Evolutionary conservation across 2,888 invertebrate species (phyloP).

Genomic region (Callinectes sapidus): DNA sequence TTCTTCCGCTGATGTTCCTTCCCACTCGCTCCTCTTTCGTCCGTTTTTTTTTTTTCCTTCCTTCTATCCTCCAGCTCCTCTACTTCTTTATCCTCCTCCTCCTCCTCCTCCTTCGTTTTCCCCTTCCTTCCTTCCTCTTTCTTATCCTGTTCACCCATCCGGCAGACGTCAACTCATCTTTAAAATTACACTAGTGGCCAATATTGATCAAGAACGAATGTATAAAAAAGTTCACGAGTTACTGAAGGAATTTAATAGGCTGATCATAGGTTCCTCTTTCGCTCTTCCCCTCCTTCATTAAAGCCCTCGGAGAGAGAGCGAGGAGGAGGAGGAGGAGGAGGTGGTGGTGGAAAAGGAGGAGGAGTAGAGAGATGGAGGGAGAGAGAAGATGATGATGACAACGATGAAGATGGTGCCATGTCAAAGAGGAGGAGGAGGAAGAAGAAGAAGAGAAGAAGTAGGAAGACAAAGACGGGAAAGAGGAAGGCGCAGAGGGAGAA

Average conservation of each 20-base stretch:
- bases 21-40: not conserved
- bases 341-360: no score
- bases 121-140: not conserved
- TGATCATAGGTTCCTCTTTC: conserved; percentile 15
- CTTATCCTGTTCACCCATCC: not conserved
- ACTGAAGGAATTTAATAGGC: conserved; percentile 31
- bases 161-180: not conserved
- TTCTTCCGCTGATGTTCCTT: not conserved
- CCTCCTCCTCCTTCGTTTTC: not conserved
- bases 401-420: not conserved
- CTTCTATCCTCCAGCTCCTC: not conserved
- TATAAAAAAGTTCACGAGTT: conserved; percentile 34
- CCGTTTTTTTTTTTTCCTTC: not conserved
- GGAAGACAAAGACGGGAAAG: not conserved
- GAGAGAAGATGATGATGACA: not conserved
- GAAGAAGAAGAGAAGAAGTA: not conserved
- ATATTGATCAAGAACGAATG: conserved; percentile 8
- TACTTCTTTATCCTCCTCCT: not conserved
- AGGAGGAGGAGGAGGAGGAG: not conserved
- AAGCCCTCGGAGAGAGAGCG: not conserved
- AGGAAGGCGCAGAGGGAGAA: not conserved
- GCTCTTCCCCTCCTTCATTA: conserved; percentile 23
- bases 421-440: not conserved
- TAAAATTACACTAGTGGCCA: conserved; percentile 10
- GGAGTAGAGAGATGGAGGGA: not conserved